These are phyloP conservation scores for Phainopepla nitens DNA, from an alignment of 2,113 vertebrate species.

Conservation along the genomic window DNA sequence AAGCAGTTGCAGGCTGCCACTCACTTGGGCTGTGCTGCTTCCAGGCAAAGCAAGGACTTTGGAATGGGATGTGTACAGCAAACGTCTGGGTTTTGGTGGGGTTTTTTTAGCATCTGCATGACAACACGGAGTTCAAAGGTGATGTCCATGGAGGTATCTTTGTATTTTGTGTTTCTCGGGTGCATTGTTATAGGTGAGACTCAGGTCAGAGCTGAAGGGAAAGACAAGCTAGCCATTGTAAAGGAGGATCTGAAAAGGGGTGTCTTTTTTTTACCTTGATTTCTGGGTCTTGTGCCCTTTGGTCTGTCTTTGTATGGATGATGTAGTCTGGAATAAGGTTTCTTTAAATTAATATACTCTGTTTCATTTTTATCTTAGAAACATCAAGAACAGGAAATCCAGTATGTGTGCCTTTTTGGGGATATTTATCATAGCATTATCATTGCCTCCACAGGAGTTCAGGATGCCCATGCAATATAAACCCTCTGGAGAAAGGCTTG, in stretches of 20 bases:
- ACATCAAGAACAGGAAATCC: background rate
- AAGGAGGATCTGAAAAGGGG: background rate
- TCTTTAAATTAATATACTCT: constrained; percentile 5
- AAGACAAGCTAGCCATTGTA: background rate
- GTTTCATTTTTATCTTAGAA: constrained; percentile 12
- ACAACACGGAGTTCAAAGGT: background rate
- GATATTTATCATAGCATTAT: background rate
- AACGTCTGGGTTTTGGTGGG: background rate
- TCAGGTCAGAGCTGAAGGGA: background rate
- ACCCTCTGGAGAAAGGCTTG: background rate
- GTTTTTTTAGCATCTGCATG: background rate
- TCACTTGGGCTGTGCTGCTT: background rate
- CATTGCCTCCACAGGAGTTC: background rate
- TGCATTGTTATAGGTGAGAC: background rate
- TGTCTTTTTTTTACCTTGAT: background rate
- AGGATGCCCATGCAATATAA: background rate
- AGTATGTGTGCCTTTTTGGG: background rate
- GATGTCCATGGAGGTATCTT: background rate
- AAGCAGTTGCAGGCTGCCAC: background rate
- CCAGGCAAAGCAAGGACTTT: background rate
- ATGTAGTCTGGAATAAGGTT: background rate
- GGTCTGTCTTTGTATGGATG: background rate
- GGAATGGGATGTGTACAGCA: background rate
- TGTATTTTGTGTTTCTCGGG: background rate
- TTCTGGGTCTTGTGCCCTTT: background rate